Evolutionary conservation across 2,888 invertebrate species (phyloP), one percentile per base, ranked within the genome.

Genomic region (Troides aeacus): DNA sequence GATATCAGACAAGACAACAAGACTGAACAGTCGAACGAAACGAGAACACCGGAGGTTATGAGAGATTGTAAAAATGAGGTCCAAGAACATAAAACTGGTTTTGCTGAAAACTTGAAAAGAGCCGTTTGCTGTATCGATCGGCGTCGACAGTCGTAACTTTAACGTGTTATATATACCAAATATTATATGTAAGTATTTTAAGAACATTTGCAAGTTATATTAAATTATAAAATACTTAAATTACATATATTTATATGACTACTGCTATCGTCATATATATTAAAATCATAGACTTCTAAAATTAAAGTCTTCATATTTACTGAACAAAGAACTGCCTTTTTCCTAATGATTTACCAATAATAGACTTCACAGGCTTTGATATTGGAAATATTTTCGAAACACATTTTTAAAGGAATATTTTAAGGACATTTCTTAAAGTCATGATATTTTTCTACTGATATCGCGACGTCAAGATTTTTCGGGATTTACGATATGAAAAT

Each of bases 71-170:
- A 86, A 81, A 77, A 72, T 71, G 89, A 89, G 78, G 85, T 85
- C 81, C 88, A 88, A 81, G 82, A 80, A 70, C 83, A 85, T 60
- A 91, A 87, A 75, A 78, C 83, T 80, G 89, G 92, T 79, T 92
- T 92, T 78, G 81, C 91, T 68, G 91, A 89, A 74, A 90, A 90
- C 79, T 81, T 92, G 68, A 91, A 86, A 71, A 84, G 86, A 81
- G 92, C 87, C 68, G 89, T 92, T 72, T 92, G 92, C 79, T 92
- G 92, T 78, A 90, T 92, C 72, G 91, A 92, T 77, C 89, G 85
- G 71, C 83, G 92, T 80, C 81, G 89, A 66, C 89, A 90, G 71
- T 92, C 92, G 62, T 91, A 90, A 82, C 73, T 79, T 72, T 75
- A 61, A 18, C 18, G 6, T 61, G 23, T 58, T 5, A 24, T 36